Evolutionary conservation across 64 coral and sea anemone species (phyloP).

Genomic region (Dendrophyllia cribrosa): DNA sequence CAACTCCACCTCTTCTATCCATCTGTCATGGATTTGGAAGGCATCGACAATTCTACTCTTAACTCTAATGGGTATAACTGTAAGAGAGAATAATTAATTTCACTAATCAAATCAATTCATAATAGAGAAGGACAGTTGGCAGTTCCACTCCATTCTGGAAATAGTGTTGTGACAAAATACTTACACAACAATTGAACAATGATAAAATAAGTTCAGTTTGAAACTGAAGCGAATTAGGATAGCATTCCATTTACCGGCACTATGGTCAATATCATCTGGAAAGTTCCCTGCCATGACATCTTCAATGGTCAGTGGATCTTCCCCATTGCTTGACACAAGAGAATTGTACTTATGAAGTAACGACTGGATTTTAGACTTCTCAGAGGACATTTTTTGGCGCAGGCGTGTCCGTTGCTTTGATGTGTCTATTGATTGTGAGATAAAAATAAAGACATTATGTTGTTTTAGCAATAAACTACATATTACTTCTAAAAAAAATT

Average conservation of each 20-base stretch:
- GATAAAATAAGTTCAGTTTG: too few species aligned
- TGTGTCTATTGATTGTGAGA: neutral
- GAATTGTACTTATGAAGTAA: neutral
- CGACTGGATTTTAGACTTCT: neutral
- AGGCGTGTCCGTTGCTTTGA: neutral
- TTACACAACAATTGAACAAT: too few species aligned
- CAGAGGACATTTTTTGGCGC: neutral
- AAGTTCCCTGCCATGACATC: neutral
- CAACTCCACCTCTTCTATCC: neutral
- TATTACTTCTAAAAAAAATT: too few species aligned
- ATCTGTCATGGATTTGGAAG: neutral
- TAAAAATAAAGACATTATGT: too few species aligned
- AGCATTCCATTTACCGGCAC: neutral
- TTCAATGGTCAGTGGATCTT: neutral
- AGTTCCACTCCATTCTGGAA: too few species aligned
- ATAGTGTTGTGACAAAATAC: too few species aligned
- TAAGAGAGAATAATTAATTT: neutral
- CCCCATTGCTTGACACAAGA: neutral
- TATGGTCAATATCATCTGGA: neutral
- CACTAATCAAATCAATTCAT: too few species aligned
- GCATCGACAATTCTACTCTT: neutral
- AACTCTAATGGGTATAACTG: neutral
- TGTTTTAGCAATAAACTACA: too few species aligned
- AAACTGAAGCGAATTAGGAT: too few species aligned
- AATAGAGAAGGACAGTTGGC: too few species aligned